Evolutionary conservation across 2,888 invertebrate species (phyloP), one percentile per base, ranked within the genome.

Genomic region (Ethmia dodecea): DNA sequence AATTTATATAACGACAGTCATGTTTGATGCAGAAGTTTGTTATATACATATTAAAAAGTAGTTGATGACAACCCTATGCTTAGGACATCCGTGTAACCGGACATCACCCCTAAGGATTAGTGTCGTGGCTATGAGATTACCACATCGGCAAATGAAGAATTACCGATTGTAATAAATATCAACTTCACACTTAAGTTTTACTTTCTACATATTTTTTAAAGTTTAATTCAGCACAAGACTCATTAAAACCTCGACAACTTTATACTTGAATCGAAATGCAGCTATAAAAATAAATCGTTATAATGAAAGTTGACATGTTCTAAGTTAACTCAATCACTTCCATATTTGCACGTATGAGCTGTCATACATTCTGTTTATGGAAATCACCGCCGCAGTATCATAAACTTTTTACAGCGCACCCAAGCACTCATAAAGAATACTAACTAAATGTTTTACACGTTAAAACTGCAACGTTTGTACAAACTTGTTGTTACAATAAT

Each of bases 71-170:
- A 47, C 81, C 81, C 80, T 81, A 65, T n/a, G 3, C n/a, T 13
- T n/a, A 5, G 22, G 10, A 24, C 39, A 40, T 63, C 64, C 64
- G 64, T 76, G 74, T 78, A 74, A 75, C 76, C 69, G 72, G 75
- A 75, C 77, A 73, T 81, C 81, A 80, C 81, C 84, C 77, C 69
- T 69, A 71, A 72, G 86, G 86, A 87, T 87, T 86, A 86, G 83
- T 69, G 66, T 67, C 77, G 75, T 64, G 74, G 75, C 79, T 72
- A 74, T 75, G 71, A 78, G 84, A 87, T 87, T 86, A 86, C 84
- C 76, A 75, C 80, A 80, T 76, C 74, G 73, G 64, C 81, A 84
- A 86, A 87, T 84, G 76, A 79, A 81, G 76, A 83, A 81, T 80
- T 71, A 80, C 76, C 72, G 69, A 78, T 79, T 74, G 71, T 62